Percentiles rank a stretch among this genome's conserved stretches.
These are phyloP conservation scores for Bombus fervidus DNA, from an alignment of 1,140 invertebrate genomes.

Conservation along the genomic window DNA sequence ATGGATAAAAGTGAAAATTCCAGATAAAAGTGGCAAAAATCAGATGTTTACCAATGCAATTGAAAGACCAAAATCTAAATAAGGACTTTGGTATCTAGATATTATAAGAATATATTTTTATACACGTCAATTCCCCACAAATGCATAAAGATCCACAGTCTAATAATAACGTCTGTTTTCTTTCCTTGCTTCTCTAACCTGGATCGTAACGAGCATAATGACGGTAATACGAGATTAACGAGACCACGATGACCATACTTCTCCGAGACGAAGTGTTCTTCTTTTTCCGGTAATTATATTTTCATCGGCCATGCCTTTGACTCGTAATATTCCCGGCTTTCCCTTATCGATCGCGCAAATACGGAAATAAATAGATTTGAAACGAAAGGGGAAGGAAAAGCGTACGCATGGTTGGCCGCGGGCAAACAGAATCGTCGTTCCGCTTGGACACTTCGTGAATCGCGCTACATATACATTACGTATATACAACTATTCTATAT, in stretches of 20 bases:
- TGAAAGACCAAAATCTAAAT: neutral
- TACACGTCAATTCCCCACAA: neutral
- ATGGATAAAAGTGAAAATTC: conserved; percentile 33
- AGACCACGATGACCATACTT: neutral
- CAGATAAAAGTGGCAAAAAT: neutral
- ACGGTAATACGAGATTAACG: neutral
- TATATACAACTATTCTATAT: neutral
- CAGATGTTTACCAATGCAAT: too few species aligned
- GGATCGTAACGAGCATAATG: conserved; percentile 4
- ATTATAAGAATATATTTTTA: neutral
- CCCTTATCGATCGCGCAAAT: neutral
- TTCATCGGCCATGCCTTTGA: neutral
- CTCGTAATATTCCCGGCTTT: neutral
- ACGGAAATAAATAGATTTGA: neutral
- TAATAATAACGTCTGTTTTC: neutral
- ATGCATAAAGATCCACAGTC: neutral
- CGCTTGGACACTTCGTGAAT: neutral
- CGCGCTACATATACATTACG: neutral
- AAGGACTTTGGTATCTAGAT: neutral
- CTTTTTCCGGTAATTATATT: conserved; percentile 18
- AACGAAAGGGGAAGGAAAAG: conserved; percentile 49
- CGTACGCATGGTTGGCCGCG: neutral
- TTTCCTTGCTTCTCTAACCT: neutral
- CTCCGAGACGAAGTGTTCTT: neutral
- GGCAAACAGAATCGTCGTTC: neutral